Conservation (phyloP, 2,113 vertebrate genomes). For the Excalfactoria chinensis region DNA sequence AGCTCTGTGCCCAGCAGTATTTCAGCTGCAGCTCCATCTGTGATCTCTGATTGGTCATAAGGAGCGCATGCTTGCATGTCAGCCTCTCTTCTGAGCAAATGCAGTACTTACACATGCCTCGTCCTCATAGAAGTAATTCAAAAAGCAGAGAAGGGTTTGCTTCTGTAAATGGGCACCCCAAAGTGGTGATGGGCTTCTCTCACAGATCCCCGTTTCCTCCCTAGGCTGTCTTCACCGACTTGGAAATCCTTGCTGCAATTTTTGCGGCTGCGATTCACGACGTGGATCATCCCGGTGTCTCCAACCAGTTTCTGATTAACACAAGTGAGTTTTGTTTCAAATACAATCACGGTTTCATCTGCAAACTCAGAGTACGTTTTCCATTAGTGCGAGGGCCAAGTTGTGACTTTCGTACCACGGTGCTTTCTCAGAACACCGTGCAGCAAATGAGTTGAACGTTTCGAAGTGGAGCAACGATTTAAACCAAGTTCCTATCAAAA, state of each 20-base stretch:
- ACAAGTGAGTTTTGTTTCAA: slow-evolving; percentile 88
- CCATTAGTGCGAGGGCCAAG: neutral
- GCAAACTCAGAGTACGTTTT: neutral
- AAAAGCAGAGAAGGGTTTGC: neutral
- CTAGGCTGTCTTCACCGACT: slow-evolving; percentile 96
- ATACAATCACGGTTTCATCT: neutral
- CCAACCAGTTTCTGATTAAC: slow-evolving; percentile 99
- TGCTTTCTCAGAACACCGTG: neutral
- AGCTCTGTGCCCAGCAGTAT: neutral
- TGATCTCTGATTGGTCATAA: neutral
- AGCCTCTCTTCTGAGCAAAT: neutral
- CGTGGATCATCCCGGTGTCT: slow-evolving; percentile 97
- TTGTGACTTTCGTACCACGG: neutral
- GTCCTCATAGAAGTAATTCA: neutral
- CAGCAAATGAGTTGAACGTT: neutral
- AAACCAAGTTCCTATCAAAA: neutral
- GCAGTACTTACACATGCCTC: too few species aligned
- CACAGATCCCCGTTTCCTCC: neutral
- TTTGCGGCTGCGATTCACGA: slow-evolving; percentile 98
- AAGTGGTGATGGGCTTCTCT: neutral
- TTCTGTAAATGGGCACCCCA: neutral
- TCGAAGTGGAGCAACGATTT: neutral
- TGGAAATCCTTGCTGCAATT: slow-evolving; percentile 97
- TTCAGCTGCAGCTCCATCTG: neutral
- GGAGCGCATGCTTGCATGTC: neutral